These are phyloP conservation scores for Drosophila heteroneura DNA, from an alignment of 2,888 invertebrate species.

Conservation along the genomic window DNA sequence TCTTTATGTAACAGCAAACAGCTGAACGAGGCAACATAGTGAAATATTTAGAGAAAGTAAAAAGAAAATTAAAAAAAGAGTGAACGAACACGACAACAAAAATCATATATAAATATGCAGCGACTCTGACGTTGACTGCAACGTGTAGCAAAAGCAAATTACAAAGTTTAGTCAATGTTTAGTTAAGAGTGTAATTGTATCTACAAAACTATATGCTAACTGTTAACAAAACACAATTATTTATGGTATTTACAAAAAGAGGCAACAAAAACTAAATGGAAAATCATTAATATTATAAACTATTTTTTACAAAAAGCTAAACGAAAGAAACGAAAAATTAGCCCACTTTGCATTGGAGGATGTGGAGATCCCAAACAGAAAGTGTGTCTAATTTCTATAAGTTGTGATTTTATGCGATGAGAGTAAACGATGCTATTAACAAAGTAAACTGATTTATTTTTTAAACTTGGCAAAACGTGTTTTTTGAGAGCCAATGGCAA, in stretches of 20 bases:
- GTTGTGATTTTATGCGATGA: conserved; percentile 72
- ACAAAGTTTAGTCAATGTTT: conserved; percentile 76
- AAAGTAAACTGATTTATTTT: conserved; percentile 77
- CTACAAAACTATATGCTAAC: conserved; percentile 55
- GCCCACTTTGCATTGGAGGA: conserved; percentile 54
- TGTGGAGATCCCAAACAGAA: conserved; percentile 40
- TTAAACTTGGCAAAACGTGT: conserved; percentile 67
- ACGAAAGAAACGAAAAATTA: conserved; percentile 44
- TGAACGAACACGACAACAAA: neutral
- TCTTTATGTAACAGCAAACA: conserved; percentile 26
- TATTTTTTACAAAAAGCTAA: conserved; percentile 71
- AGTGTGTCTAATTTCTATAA: conserved; percentile 73
- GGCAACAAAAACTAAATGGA: conserved; percentile 24
- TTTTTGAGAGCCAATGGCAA: conserved; percentile 70
- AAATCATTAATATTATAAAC: conserved; percentile 72
- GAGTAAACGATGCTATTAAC: conserved; percentile 62
- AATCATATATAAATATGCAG: conserved; percentile 33
- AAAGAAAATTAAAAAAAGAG: neutral
- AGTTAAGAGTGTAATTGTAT: conserved; percentile 68
- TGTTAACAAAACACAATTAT: conserved; percentile 78
- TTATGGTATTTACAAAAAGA: conserved; percentile 71
- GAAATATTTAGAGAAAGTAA: conserved; percentile 68
- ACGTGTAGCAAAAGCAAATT: conserved; percentile 76
- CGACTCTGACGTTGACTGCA: conserved; percentile 52
- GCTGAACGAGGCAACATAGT: conserved; percentile 52